A percentile compares a stretch with the other conserved stretches of the same genome.
These are phyloP conservation scores for Ceratotherium simum DNA, from an alignment of 2,113 vertebrate species.

Conservation along the genomic window DNA sequence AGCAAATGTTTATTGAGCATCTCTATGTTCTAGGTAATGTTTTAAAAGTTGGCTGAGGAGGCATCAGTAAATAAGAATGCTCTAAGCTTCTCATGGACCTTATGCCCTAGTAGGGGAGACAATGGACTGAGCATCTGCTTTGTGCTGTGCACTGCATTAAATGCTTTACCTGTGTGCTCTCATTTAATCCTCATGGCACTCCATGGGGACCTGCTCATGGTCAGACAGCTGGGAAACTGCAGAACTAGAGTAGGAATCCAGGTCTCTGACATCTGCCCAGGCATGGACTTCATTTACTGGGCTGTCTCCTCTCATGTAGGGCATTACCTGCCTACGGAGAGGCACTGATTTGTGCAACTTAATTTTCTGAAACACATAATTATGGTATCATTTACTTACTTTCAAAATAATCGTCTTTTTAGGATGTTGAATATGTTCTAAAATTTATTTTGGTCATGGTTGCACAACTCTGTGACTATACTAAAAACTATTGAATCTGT, in stretches of 20 bases:
- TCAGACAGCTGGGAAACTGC: background rate
- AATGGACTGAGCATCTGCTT: background rate
- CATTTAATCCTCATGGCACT: background rate
- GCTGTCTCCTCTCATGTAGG: background rate
- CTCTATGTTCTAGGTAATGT: background rate
- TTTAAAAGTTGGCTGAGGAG: background rate
- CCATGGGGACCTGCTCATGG: background rate
- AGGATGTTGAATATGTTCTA: background rate
- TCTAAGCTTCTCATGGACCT: background rate
- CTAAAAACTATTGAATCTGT: background rate
- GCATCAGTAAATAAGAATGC: background rate
- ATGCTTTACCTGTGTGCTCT: background rate
- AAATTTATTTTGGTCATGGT: slow-evolving; percentile 27
- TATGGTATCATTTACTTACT: background rate
- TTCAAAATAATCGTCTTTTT: background rate
- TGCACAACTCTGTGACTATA: background rate
- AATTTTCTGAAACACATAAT: slow-evolving; percentile 13
- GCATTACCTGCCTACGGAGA: background rate
- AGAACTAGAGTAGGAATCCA: background rate
- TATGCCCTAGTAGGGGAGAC: background rate
- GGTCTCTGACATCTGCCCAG: background rate
- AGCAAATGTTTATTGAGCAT: background rate
- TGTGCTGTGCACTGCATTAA: background rate
- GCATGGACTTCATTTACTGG: background rate
- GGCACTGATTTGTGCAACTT: background rate